Base-by-base conservation (phyloP, 1,140 invertebrate genomes). In the Ridgeia piscesae region DNA sequence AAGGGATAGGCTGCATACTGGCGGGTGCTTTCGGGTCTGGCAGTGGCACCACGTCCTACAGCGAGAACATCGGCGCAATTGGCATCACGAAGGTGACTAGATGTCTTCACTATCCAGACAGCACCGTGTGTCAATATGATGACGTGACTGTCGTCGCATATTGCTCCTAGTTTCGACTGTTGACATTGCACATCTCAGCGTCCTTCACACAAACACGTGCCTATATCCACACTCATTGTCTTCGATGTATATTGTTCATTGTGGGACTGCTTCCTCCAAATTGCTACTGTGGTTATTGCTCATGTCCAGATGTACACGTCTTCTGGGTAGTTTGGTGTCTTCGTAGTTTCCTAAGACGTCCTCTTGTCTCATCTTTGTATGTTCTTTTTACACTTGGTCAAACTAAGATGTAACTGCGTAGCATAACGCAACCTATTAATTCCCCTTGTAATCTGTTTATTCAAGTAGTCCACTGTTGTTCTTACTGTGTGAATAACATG, bases 11-110 rank as follows among this genome's bases (percentile, higher is more conserved):
- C 14, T 98, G 98, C 0, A 96, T 98, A 6, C 94, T 98, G 14
- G 98, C 98, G 0, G 98, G 98, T 0, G 96, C 98, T 0, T 98
- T 97, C 97, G 98, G 98, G 1, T 97, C 96, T 97, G 94, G 98
- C 6, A 98, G 98, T 94, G 98, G 98, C 2, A 98, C 98, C 2
- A 98, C 98, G 93, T 98, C 98, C 0, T 98, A 94, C 91, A 95
- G 95, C 35, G 98, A 98, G 96, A 99, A 99, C 95, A 98, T 99
- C 89, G 98, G 98, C 4, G 98, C 98, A 27, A 98, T 99, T 93
- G 98, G 98, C 91, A 95, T 97, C 8, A 97, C 96, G 2, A 97
- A 96, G 94, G 96, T 96, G 94, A 93, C 50, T 77, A n/a, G n/a
- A n/a, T n/a, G n/a, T 35, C 35, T 92, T 93, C 33, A 89, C 2